phyloP scores from a whole-genome alignment of 1,140 invertebrate species.

The Drosophila nannoptera region DNA sequence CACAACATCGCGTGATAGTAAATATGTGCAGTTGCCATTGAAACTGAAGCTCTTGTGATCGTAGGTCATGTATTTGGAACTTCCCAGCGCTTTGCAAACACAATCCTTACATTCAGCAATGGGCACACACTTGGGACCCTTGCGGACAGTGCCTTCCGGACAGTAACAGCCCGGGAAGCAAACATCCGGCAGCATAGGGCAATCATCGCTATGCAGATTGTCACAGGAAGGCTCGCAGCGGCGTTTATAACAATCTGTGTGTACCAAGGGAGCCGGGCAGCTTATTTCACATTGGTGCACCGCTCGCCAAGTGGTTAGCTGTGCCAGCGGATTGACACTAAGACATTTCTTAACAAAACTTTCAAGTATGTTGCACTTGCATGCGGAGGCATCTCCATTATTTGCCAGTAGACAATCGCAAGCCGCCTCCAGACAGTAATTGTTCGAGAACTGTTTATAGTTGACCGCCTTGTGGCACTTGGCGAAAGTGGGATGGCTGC shows the following conservation, averaged over 20 bases:
- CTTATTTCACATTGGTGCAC: slow-evolving; percentile 81
- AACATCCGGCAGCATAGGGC: slow-evolving; percentile 82
- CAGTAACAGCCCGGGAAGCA: slow-evolving; percentile 92
- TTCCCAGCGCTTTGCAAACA: slow-evolving; percentile 85
- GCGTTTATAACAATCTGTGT: slow-evolving; percentile 88
- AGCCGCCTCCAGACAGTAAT: slow-evolving; percentile 85
- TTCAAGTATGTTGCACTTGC: slow-evolving; percentile 85
- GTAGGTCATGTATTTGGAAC: slow-evolving; percentile 86
- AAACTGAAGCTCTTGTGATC: slow-evolving; percentile 86
- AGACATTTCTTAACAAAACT: slow-evolving; percentile 86
- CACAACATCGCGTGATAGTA: slow-evolving; percentile 84
- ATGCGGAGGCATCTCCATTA: slow-evolving; percentile 80
- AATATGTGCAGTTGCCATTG: slow-evolving; percentile 89
- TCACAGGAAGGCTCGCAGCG: slow-evolving; percentile 87
- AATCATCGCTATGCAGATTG: slow-evolving; percentile 82
- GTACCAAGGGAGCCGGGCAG: slow-evolving; percentile 86
- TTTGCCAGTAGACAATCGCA: slow-evolving; percentile 83
- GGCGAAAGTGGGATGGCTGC: slow-evolving; percentile 81
- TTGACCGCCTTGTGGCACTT: slow-evolving; percentile 83
- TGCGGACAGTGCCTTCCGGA: slow-evolving; percentile 86
- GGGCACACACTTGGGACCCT: slow-evolving; percentile 84
- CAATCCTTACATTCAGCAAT: slow-evolving; percentile 88
- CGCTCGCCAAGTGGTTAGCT: slow-evolving; percentile 86
- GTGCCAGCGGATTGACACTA: slow-evolving; percentile 81
- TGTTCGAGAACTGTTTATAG: slow-evolving; percentile 84